These are phyloP conservation scores for Shinisaurus crocodilurus DNA, from an alignment of 2,113 vertebrate genomes.

Conservation along the genomic window DNA sequence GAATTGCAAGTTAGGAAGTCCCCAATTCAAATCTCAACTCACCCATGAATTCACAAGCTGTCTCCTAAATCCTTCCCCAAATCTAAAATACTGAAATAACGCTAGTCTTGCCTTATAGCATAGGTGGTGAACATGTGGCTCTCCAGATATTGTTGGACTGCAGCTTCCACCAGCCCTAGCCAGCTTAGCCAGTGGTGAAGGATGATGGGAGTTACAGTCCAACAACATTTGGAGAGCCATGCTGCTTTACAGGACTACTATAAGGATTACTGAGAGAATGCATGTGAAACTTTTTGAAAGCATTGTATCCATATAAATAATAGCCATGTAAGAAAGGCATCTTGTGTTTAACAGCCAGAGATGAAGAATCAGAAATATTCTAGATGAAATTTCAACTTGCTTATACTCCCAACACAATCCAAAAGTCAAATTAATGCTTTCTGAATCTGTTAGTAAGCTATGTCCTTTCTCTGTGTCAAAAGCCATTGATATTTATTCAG, in stretches of 20 bases:
- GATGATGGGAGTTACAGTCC: no score
- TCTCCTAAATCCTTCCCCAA: no score
- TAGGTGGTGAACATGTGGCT: no score
- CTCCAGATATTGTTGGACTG: no score
- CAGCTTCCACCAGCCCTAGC: no score
- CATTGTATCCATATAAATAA: neutral
- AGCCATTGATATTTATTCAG: neutral
- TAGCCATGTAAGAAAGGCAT: neutral
- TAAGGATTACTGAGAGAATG: neutral
- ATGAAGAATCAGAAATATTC: conserved; percentile 3
- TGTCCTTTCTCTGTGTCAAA: neutral
- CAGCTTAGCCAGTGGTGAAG: no score
- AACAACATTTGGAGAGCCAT: no score
- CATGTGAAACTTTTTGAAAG: neutral
- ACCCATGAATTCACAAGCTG: neutral
- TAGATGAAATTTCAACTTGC: neutral
- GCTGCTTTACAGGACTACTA: neutral
- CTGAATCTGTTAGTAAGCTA: neutral
- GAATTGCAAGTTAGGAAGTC: neutral
- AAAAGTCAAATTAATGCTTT: neutral
- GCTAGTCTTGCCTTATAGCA: neutral
- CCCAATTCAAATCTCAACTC: neutral
- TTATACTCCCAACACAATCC: neutral
- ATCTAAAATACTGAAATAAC: neutral
- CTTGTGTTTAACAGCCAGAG: neutral